Percentiles rank a stretch among this genome's conserved stretches.
Conservation (phyloP, 2,113 vertebrate genomes). For the Passer domesticus region DNA sequence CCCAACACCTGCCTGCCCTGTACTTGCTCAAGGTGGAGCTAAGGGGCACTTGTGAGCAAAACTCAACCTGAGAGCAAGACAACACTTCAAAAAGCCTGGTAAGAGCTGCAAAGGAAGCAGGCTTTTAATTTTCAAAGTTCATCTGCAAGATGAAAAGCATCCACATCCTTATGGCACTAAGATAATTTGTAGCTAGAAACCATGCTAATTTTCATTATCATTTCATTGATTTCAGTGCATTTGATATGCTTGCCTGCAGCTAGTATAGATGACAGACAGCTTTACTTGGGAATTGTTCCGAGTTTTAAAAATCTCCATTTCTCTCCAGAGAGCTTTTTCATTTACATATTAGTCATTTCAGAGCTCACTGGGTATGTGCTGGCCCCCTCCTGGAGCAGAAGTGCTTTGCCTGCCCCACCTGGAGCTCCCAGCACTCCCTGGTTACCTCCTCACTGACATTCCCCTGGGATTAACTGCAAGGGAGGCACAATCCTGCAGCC, state of each 20-base stretch:
- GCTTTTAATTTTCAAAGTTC: conserved; percentile 28
- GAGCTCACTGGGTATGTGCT: background rate
- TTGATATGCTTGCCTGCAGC: conserved; percentile 21
- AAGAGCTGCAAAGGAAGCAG: background rate
- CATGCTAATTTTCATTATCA: conserved; percentile 5
- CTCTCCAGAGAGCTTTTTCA: conserved; percentile 7
- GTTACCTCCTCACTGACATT: background rate
- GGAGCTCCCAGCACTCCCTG: background rate
- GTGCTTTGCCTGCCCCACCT: background rate
- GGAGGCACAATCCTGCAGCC: background rate
- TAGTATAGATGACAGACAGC: background rate
- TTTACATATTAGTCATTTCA: conserved; percentile 6
- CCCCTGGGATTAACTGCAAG: background rate
- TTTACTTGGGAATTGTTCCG: background rate
- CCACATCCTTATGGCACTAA: background rate
- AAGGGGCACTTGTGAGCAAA: background rate
- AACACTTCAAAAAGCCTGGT: background rate
- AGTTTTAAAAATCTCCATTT: background rate
- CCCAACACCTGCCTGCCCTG: background rate
- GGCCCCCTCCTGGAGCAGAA: background rate
- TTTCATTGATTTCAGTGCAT: conserved; percentile 1
- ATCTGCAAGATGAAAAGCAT: conserved; percentile 20
- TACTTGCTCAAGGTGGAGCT: background rate
- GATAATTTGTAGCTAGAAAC: conserved; percentile 28
- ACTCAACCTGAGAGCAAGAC: background rate